Evolutionary conservation across 2,113 vertebrate species (phyloP).

Genomic region (Cottus gobio): DNA sequence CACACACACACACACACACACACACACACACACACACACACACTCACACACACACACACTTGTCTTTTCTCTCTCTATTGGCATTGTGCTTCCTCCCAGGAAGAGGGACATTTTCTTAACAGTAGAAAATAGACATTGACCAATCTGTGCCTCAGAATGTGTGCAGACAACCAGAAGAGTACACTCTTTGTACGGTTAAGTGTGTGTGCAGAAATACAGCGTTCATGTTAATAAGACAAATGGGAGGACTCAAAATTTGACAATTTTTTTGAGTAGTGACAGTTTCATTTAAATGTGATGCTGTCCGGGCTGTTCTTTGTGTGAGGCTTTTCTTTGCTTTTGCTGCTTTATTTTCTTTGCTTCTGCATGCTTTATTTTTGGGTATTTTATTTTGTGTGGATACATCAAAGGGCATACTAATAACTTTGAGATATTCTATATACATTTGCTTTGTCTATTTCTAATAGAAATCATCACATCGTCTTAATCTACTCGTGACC

Average conservation of each 20-base stretch:
- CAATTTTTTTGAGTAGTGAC: background rate
- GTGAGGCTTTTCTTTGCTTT: background rate
- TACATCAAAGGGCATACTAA: background rate
- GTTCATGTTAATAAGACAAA: background rate
- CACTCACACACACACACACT: too few species aligned
- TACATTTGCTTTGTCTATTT: background rate
- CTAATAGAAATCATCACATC: background rate
- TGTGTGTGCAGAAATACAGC: background rate
- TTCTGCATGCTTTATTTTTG: background rate
- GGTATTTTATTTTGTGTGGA: background rate
- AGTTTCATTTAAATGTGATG: background rate
- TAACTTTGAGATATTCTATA: background rate
- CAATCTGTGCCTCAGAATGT: constrained; percentile 62
- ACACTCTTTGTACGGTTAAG: constrained; percentile 8
- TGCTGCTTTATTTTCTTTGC: background rate
- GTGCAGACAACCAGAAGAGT: constrained; percentile 27
- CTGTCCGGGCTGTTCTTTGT: background rate
- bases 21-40: constrained; percentile 19
- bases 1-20: constrained; percentile 30
- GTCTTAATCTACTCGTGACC: too few species aligned
- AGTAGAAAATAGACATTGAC: constrained; percentile 84
- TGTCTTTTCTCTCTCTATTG: constrained; percentile 28
- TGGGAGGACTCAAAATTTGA: too few species aligned
- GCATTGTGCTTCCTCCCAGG: constrained; percentile 61
- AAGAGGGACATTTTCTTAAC: constrained; percentile 69